These are phyloP conservation scores for Rallus limicola DNA, from an alignment of 2,113 vertebrate genomes.

Conservation along the genomic window DNA sequence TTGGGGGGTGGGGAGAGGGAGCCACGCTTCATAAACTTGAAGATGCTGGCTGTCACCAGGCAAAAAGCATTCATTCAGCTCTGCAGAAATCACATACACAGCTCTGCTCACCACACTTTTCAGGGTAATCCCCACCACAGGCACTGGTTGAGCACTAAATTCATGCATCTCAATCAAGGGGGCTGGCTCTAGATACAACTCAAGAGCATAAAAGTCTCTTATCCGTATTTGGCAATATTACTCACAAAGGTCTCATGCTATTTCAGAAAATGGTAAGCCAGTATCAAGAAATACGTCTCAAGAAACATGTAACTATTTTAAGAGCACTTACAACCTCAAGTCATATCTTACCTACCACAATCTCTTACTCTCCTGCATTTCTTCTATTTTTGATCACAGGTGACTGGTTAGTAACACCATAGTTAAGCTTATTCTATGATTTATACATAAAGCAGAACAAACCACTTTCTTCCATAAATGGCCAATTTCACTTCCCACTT, in stretches of 20 bases:
- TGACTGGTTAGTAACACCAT: not conserved
- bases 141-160: not conserved
- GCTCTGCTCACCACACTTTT: not conserved
- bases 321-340: not conserved
- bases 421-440: not conserved
- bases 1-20: not conserved
- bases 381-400: not conserved
- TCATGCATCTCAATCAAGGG: not conserved
- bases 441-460: not conserved
- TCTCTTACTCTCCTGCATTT: not conserved
- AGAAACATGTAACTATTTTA: not conserved
- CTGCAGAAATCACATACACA: not conserved
- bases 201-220: not conserved
- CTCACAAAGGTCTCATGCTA: not conserved
- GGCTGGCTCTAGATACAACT: not conserved
- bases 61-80: not conserved
- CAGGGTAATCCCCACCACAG: not conserved
- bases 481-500: not conserved
- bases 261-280: not conserved
- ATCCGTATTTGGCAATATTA: constrained; percentile 24
- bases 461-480: not conserved
- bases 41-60: not conserved
- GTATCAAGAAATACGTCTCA: not conserved
- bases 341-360: not conserved
- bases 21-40: not conserved